These are phyloP conservation scores for Nothobranchius kuhntae DNA, from an alignment of 2,113 vertebrate species.

Conservation along the genomic window DNA sequence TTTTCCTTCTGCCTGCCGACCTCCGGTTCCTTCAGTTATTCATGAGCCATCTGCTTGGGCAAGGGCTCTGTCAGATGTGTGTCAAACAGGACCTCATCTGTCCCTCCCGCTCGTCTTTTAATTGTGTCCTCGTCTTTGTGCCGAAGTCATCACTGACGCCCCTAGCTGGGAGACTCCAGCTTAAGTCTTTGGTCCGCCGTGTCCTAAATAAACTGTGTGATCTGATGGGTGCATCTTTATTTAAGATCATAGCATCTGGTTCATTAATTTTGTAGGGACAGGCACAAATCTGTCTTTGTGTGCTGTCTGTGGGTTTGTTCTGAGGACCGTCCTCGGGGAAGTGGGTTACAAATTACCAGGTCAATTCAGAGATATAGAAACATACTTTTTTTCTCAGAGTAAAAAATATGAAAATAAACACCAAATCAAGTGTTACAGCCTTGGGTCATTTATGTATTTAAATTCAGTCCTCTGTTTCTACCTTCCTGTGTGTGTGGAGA, in stretches of 20 bases:
- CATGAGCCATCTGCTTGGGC: conserved; percentile 81
- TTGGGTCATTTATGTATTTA: no score
- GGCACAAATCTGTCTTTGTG: conserved; percentile 20
- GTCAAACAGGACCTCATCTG: conserved; percentile 72
- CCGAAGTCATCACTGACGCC: conserved; percentile 28
- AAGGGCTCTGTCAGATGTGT: conserved; percentile 67
- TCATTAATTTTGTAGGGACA: conserved; percentile 53
- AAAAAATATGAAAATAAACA: neutral
- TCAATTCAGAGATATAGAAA: neutral
- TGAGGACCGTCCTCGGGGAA: neutral
- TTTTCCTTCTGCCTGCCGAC: conserved; percentile 46
- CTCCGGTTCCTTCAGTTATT: conserved; percentile 74
- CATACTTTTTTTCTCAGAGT: neutral
- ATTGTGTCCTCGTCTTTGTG: conserved; percentile 61
- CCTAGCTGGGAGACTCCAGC: conserved; percentile 26
- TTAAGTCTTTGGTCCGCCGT: conserved; percentile 36
- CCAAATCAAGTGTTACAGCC: neutral
- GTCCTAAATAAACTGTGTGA: conserved; percentile 67
- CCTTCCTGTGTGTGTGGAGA: no score
- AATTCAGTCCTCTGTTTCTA: no score
- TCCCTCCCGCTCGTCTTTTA: conserved; percentile 57
- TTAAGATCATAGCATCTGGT: conserved; percentile 61
- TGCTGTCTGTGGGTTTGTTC: conserved; percentile 9
- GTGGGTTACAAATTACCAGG: neutral
- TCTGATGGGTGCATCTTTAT: conserved; percentile 60